A percentile compares a stretch with the other conserved stretches of the same genome.
Evolutionary conservation across 2,113 vertebrate genomes (phyloP).

Genomic region (Oenanthe melanoleuca): DNA sequence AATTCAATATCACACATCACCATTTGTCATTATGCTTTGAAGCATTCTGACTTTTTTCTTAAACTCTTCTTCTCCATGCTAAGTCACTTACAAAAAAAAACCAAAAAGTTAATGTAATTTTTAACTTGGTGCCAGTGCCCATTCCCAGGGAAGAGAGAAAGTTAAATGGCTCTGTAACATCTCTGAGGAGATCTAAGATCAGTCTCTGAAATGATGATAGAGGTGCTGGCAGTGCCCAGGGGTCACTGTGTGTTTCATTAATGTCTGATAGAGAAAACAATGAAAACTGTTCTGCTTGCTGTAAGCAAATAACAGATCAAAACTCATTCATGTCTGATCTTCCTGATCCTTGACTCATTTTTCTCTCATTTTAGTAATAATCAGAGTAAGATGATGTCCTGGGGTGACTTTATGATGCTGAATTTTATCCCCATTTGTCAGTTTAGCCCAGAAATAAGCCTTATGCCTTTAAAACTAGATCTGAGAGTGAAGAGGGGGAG

Average conservation of each 20-base stretch:
- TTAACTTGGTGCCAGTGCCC: neutral
- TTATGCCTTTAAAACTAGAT: neutral
- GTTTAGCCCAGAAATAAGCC: neutral
- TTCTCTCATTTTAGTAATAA: neutral
- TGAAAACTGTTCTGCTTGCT: neutral
- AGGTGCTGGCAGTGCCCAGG: neutral
- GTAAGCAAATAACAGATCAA: neutral
- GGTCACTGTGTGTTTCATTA: neutral
- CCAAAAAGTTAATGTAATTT: neutral
- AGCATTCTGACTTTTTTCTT: neutral
- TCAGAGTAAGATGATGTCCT: neutral
- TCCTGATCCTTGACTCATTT: neutral
- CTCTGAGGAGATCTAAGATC: neutral
- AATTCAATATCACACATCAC: neutral
- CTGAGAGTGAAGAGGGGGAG: accelerated
- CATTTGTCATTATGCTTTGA: neutral
- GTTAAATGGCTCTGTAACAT: neutral
- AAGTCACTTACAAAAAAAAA: neutral
- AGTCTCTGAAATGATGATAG: neutral
- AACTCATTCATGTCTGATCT: neutral
- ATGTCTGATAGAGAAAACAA: neutral
- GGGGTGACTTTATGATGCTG: neutral
- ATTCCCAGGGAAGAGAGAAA: neutral
- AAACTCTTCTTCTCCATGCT: neutral
- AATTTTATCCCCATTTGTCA: neutral